Evolutionary conservation across 2,797 vertebrate species (phyloP).

Genomic region (Epinephelus coioides): DNA sequence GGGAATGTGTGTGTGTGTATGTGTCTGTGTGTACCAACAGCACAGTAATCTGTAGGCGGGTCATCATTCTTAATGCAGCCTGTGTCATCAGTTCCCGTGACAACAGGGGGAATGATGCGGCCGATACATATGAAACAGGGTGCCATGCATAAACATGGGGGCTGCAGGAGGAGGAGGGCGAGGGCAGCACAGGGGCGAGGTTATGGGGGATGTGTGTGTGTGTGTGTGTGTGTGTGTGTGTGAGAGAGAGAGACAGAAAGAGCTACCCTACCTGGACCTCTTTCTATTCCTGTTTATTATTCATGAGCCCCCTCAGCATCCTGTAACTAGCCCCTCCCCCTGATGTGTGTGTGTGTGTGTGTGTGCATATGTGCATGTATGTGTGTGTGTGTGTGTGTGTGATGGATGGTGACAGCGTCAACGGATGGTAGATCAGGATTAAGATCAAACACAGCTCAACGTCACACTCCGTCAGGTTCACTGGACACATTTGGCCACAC

Average conservation of each 20-base stretch:
- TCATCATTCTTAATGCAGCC: conserved; percentile 99
- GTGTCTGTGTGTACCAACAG: conserved; percentile 60
- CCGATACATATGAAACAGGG: conserved; percentile 99
- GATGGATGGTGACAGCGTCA: conserved; percentile 95
- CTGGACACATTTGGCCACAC: conserved; percentile 72
- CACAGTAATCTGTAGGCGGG: conserved; percentile 96
- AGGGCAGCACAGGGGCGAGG: conserved; percentile 86
- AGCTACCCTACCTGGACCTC: conserved; percentile 85
- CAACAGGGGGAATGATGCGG: conserved; percentile 97
- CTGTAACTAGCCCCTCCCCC: conserved; percentile 96
- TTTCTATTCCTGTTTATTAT: conserved; percentile 89
- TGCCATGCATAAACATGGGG: conserved; percentile 99
- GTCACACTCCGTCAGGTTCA: conserved; percentile 81
- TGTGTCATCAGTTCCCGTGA: conserved; percentile 99
- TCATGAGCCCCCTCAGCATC: conserved; percentile 88
- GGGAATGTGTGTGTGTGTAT: conserved; percentile 22
- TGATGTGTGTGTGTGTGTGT: conserved; percentile 86
- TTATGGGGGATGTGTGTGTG: conserved; percentile 88
- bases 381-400: conserved; percentile 90
- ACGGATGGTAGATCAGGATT: conserved; percentile 95
- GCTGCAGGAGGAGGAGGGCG: conserved; percentile 66
- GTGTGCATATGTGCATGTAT: conserved; percentile 80
- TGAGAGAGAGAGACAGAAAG: conserved; percentile 3
- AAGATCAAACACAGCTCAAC: conserved; percentile 92
- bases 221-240: conserved; percentile 19